Conservation (phyloP, 2,113 vertebrate genomes). For the Fulmarus glacialis region DNA sequence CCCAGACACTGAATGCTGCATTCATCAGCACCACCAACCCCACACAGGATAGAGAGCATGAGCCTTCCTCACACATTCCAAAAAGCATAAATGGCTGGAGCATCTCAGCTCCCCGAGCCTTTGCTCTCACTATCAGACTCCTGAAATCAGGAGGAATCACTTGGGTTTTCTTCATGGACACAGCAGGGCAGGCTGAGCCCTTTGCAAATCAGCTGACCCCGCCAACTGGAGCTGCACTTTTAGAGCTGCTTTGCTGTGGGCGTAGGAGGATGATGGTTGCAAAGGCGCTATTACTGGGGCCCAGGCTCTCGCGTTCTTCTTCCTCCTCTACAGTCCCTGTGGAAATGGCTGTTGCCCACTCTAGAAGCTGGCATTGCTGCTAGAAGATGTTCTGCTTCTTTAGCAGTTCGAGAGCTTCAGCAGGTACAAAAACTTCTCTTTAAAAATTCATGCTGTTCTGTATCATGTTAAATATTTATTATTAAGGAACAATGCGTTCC, state of each 20-base stretch:
- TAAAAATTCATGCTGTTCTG: constrained; percentile 67
- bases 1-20: not conserved
- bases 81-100: not conserved
- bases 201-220: not conserved
- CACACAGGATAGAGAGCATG: accelerated
- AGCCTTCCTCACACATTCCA: not conserved
- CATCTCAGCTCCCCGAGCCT: not conserved
- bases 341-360: not conserved
- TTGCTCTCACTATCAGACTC: not conserved
- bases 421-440: constrained; percentile 47
- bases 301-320: not conserved
- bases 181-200: not conserved
- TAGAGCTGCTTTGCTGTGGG: not conserved
- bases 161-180: not conserved
- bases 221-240: not conserved
- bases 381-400: not conserved
- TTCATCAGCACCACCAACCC: not conserved
- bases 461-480: constrained; percentile 72
- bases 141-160: not conserved
- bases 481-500: constrained; percentile 40
- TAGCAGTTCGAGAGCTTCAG: constrained; percentile 26
- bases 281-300: not conserved
- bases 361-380: not conserved
- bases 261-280: not conserved
- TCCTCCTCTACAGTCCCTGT: not conserved